Evolutionary conservation across 2,113 vertebrate species (phyloP), one percentile per base, ranked within the genome.

Genomic region (Hippocampus mohnikei): DNA sequence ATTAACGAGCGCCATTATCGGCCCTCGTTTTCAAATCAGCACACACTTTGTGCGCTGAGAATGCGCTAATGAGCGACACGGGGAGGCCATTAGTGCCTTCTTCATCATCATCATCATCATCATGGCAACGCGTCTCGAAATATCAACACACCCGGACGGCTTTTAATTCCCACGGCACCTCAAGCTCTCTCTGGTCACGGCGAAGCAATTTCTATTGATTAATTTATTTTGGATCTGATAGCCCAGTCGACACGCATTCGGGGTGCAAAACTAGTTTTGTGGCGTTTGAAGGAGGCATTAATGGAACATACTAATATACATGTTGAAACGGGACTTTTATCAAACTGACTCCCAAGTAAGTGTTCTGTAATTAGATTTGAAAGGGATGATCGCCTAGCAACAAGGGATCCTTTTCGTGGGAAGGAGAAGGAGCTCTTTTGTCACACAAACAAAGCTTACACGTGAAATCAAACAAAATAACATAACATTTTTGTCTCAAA

Each of bases 1-100:
- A 77, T 85, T 89, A 91, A 89, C 89, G 88, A 88, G 80, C 62
- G 74, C 88, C 83, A 91, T 91, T 92, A 90, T 90, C 82, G 69
- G 70, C 56, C 83, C 78, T 88, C 88, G 85, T 65, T 87, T 88
- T 89, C 55, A 88, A 91, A 91, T 92, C 90, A 91, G 90, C 8
- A 56, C 46, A 73, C 75, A 83, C 83, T 91, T 91, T 90, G 33
- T 91, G 83, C 80, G 84, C 66, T 58, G 80, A 89, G 75, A 73
- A 87, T 78, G 81, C 81, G 86, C 66, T 85, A 82, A 88, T 81
- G 77, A 84, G 77, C 69, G 78, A 76, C 75, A 83, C 84, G 80
- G 74, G 78, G 77, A 74, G 80, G 80, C 81, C 79, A 85, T 89
- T 85, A 90, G 82, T 80, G 76, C 83, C 68, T 42, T 2, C n/a